Evolutionary conservation across 2,113 vertebrate genomes (phyloP).

Genomic region (Xenotilapia flavipinnis): DNA sequence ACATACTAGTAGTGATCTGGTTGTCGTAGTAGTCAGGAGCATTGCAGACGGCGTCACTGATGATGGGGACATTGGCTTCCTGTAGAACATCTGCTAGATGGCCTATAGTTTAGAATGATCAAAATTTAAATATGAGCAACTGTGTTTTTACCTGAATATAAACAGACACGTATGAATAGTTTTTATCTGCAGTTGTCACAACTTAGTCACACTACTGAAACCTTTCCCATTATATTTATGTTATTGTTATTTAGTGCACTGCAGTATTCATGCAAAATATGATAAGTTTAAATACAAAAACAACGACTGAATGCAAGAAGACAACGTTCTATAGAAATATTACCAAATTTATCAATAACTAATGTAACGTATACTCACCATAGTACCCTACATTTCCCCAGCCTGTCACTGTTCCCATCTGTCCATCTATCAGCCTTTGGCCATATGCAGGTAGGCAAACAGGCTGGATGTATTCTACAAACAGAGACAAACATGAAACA

Average conservation of each 20-base stretch:
- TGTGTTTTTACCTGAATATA: neutral
- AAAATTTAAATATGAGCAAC: neutral
- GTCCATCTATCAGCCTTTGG: slow-evolving; percentile 79
- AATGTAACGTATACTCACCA: slow-evolving; percentile 62
- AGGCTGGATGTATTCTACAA: slow-evolving; percentile 83
- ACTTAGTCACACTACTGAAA: neutral
- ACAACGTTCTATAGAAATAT: neutral
- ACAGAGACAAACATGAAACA: neutral
- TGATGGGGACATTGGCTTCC: slow-evolving; percentile 82
- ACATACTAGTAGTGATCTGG: slow-evolving; percentile 88
- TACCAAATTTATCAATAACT: neutral
- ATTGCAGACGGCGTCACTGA: slow-evolving; percentile 81
- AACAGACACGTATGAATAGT: neutral
- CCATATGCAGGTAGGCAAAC: slow-evolving; percentile 82
- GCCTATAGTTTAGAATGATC: slow-evolving; percentile 51
- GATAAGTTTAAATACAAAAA: neutral
- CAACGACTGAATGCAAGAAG: neutral
- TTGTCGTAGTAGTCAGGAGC: slow-evolving; percentile 83
- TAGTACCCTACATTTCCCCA: slow-evolving; percentile 87
- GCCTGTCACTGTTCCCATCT: slow-evolving; percentile 83
- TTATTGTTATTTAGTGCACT: neutral
- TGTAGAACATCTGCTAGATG: slow-evolving; percentile 80
- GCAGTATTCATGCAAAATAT: neutral
- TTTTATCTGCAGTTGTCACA: neutral
- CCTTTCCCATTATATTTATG: neutral